A percentile compares a stretch with the other conserved stretches of the same genome.
Evolutionary conservation across 2,113 vertebrate species (phyloP).

Genomic region (Apodemus sylvaticus): DNA sequence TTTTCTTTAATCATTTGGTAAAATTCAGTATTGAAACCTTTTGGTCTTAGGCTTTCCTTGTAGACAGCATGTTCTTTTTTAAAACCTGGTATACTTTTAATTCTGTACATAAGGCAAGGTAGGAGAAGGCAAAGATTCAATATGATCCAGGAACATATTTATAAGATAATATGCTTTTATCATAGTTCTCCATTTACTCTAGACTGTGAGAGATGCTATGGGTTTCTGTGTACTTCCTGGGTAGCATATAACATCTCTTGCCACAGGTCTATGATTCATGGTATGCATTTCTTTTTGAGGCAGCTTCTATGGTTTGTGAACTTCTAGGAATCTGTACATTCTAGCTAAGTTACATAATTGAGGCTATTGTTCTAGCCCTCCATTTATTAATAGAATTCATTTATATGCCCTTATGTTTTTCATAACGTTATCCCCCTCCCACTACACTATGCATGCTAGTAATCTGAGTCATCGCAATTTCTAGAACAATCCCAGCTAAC

Average conservation of each 20-base stretch:
- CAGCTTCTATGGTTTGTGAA: not conserved
- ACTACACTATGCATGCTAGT: no score
- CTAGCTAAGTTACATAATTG: not conserved
- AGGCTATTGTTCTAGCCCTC: not conserved
- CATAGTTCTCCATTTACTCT: not conserved
- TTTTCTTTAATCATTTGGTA: not conserved
- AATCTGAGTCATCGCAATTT: not conserved
- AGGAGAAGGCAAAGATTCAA: not conserved
- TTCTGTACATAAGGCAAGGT: not conserved
- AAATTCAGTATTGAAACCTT: not conserved
- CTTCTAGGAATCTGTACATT: not conserved
- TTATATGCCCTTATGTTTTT: not conserved
- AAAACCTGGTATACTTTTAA: not conserved
- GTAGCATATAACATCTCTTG: not conserved
- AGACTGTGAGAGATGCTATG: not conserved
- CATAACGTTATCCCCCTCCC: not conserved
- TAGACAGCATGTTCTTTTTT: not conserved
- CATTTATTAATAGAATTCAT: not conserved
- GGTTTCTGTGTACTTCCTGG: not conserved
- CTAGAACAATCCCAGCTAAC: not conserved
- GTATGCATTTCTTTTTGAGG: not conserved
- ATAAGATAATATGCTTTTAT: not conserved
- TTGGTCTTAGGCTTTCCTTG: not conserved
- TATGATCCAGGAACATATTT: not conserved
- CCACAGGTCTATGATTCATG: not conserved